Evolutionary conservation across 2,888 invertebrate species (phyloP), one percentile per base, ranked within the genome.

Genomic region (Andricus quercusramuli): DNA sequence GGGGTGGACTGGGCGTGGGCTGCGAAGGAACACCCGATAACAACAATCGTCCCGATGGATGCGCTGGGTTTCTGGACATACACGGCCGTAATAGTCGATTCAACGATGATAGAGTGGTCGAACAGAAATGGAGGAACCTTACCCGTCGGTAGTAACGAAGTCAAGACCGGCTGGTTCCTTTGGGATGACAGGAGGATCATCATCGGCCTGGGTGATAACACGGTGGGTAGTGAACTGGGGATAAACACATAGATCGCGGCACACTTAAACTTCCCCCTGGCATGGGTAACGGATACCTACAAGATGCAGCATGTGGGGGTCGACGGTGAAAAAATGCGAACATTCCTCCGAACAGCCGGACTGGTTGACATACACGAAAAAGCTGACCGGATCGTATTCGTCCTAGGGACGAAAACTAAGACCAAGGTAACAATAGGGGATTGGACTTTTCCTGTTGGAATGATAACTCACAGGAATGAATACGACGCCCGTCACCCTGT

Each of bases 1-100:
- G 76, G 76, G 0, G 76, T 76, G 0, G 76, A 56, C 8, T 76
- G 47, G 44, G 76, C 76, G 2, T 76, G 76, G 76, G 51, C 51
- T 2, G 22, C 1, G 9, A 62, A 62, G 22, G 62, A n/a, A 22
- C 2, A 11, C 3, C 62, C 62, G 2, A 22, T 2, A 1, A 22
- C n/a, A 9, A 22, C 62, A 6, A 9, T 62, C 1, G 3, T 22
- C 3, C 4, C 11, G 0, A 22, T 62, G 2, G 62, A 62, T 9
- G 22, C 11, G 9, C 0, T 8, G 22, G n/a, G 22, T 11, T 11
- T 4, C 3, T 62, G 62, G 62, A n/a, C n/a, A 5, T 62, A 62
- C 22, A 22, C 1, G 11, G 62, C 22, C 3, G 3, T 62, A 1
- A 2, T 62, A 2, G 22, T 62, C 22, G 22, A 62, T 3, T 2